Percentiles rank a stretch among this genome's conserved stretches.
Conservation (phyloP, 2,113 vertebrate genomes). For the Azemiops feae region DNA sequence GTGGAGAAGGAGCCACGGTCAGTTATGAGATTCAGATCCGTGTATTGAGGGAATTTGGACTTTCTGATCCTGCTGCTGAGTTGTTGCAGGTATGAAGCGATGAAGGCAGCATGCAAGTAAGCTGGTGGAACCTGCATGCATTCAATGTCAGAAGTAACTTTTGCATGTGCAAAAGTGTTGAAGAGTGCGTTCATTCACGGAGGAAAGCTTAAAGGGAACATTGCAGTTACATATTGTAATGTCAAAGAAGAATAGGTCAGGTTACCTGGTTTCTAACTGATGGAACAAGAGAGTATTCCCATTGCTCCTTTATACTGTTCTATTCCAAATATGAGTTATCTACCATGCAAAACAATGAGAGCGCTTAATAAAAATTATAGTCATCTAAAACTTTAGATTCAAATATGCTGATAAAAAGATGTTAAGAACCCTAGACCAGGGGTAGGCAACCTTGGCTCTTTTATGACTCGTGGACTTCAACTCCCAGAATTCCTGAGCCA, state of each 20-base stretch:
- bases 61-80: slow-evolving; percentile 91
- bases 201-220: neutral
- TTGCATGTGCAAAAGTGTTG: neutral
- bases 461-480: no score
- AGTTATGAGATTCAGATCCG: slow-evolving; percentile 97
- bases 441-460: no score
- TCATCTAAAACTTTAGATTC: neutral
- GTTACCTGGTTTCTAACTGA: neutral
- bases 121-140: rapidly evolving
- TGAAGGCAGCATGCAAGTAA: rapidly evolving
- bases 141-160: neutral
- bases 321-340: neutral
- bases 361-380: neutral
- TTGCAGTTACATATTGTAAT: neutral
- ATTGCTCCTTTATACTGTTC: neutral
- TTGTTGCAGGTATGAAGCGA: slow-evolving; percentile 83
- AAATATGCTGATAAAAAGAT: neutral
- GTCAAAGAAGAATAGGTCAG: neutral
- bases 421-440: neutral
- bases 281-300: neutral
- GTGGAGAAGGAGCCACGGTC: slow-evolving; percentile 93
- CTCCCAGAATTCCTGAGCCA: no score
- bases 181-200: neutral
- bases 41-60: slow-evolving; percentile 90
- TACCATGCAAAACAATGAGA: neutral